Percentiles rank a stretch among this genome's conserved stretches.
These are phyloP conservation scores for Camponotus fellah DNA, from an alignment of 2,888 invertebrate species.

Conservation along the genomic window DNA sequence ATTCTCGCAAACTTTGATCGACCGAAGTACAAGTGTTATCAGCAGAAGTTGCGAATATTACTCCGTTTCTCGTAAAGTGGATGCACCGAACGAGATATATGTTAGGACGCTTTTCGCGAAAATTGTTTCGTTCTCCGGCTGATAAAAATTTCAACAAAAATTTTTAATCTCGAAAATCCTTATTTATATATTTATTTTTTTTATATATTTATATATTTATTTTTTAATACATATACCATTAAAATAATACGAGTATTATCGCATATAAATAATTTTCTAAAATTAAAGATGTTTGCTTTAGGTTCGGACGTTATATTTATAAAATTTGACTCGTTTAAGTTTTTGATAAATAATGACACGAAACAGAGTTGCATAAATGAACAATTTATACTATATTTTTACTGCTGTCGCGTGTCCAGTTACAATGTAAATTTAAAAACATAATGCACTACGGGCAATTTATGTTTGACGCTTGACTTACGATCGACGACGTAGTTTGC, in stretches of 20 bases:
- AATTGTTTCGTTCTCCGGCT: neutral
- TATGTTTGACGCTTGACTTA: neutral
- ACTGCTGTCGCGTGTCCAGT: neutral
- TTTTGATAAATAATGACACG: neutral
- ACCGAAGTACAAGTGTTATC: conserved; percentile 9
- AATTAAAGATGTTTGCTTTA: neutral
- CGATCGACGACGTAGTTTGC: neutral
- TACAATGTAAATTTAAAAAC: neutral
- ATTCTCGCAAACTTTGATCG: conserved; percentile 27
- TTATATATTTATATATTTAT: neutral
- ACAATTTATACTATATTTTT: neutral
- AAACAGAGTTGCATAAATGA: neutral
- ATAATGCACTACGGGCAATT: neutral
- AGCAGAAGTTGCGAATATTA: neutral
- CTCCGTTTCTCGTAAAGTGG: neutral
- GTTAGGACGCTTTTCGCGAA: neutral
- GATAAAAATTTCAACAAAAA: neutral
- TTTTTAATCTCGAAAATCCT: neutral
- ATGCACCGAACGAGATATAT: neutral
- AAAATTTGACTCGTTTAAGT: neutral
- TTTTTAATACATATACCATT: neutral
- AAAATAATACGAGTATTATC: neutral
- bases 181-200: neutral
- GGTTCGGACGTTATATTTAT: neutral
- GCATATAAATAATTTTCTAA: neutral